phyloP scores from a whole-genome alignment of 1,140 invertebrate genomes.

The Aphaenogaster floridana region DNA sequence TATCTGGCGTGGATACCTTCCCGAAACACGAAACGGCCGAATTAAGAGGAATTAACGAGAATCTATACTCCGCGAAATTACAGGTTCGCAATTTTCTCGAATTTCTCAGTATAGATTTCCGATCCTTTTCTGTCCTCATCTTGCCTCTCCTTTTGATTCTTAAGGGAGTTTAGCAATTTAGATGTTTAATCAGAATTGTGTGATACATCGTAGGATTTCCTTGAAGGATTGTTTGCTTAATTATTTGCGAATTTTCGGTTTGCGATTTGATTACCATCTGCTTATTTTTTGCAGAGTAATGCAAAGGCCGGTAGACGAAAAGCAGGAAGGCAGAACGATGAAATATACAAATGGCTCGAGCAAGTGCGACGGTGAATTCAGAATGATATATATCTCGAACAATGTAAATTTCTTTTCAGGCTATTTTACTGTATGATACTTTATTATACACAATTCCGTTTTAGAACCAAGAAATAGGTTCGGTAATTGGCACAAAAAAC shows the following conservation, averaged over 20 bases:
- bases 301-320: neutral
- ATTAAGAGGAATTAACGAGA: constrained; percentile 16
- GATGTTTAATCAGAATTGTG: neutral
- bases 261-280: neutral
- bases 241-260: neutral
- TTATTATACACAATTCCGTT: neutral
- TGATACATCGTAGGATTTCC: neutral
- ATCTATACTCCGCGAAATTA: neutral
- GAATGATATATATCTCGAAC: neutral
- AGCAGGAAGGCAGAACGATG: neutral
- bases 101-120: neutral
- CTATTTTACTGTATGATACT: neutral
- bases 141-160: neutral
- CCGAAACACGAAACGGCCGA: neutral
- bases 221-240: neutral
- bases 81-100: neutral
- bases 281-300: neutral
- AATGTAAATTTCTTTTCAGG: neutral
- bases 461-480: neutral
- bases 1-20: constrained; percentile 66
- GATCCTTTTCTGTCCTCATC: neutral
- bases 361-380: neutral
- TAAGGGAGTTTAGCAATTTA: neutral
- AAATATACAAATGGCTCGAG: neutral
- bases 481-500: neutral